These are phyloP conservation scores for Kryptopterus vitreolus DNA, from an alignment of 2,797 vertebrate species.

Conservation along the genomic window DNA sequence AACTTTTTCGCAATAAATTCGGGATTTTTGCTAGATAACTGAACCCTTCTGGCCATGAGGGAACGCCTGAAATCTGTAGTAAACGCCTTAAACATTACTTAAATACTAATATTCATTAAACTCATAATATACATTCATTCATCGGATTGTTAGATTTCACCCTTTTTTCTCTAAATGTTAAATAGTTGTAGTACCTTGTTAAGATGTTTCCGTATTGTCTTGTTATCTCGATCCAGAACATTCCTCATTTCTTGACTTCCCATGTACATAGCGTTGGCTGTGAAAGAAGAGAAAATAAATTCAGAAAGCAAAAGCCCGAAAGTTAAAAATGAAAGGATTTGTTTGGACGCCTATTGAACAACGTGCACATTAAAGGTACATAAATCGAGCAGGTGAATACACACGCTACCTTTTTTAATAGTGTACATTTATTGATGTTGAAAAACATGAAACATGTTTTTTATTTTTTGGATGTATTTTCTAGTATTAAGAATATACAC, in stretches of 20 bases:
- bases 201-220: conserved; percentile 81
- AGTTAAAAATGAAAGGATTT: background rate
- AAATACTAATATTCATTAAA: background rate
- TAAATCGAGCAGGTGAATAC: background rate
- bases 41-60: background rate
- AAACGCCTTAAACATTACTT: background rate
- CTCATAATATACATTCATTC: background rate
- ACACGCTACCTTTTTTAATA: background rate
- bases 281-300: conserved; percentile 54
- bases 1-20: conserved; percentile 16
- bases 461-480: background rate
- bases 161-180: too few relatives aligned
- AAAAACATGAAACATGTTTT: too few relatives aligned
- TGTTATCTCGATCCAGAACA: conserved; percentile 82
- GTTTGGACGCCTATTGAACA: background rate
- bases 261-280: conserved; percentile 90
- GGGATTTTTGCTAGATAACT: background rate
- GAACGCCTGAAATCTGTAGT: background rate
- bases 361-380: background rate
- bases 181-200: conserved; percentile 78
- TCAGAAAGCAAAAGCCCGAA: background rate
- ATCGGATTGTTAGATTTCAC: background rate
- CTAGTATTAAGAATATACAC: too few relatives aligned
- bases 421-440: background rate
- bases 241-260: conserved; percentile 88